Conservation (phyloP, 2,888 invertebrate genomes). For the Colostygia pectinataria region DNA sequence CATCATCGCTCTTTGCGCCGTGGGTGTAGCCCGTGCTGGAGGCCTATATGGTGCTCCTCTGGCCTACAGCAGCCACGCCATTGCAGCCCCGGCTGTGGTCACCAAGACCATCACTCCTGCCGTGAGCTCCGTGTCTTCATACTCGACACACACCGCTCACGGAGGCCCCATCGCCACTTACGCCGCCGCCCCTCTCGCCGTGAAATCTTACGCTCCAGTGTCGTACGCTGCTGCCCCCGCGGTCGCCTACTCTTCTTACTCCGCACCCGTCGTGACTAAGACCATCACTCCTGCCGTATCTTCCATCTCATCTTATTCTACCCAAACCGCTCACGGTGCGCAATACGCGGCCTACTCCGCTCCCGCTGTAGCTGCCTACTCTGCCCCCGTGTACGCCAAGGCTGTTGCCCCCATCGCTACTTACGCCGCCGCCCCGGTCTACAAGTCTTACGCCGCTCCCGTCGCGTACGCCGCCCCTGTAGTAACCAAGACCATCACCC, state of each 20-base stretch:
- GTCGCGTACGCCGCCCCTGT: constrained; percentile 45
- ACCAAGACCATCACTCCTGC: constrained; percentile 50
- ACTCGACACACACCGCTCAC: constrained; percentile 55
- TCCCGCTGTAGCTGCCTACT: constrained; percentile 55
- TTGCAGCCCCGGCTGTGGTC: constrained; percentile 58
- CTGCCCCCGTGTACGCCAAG: constrained; percentile 43
- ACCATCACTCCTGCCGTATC: constrained; percentile 45
- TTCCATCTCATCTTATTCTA: constrained; percentile 47
- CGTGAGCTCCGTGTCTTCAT: constrained; percentile 55
- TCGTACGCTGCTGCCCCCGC: constrained; percentile 83
- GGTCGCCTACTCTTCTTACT: constrained; percentile 84
- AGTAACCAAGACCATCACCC: constrained; percentile 50
- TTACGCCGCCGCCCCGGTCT: constrained; percentile 55
- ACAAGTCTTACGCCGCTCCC: constrained; percentile 52
- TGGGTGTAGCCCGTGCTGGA: constrained; percentile 84
- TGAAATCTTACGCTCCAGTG: constrained; percentile 31
- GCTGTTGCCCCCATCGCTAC: constrained; percentile 44
- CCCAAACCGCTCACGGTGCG: constrained; percentile 37
- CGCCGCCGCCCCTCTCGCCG: constrained; percentile 41
- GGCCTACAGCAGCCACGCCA: constrained; percentile 72
- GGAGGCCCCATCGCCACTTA: constrained; percentile 50
- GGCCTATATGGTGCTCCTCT: constrained; percentile 72
- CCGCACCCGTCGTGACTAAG: constrained; percentile 64
- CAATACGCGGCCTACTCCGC: constrained; percentile 52
- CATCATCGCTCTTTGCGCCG: constrained; percentile 82